Conservation (phyloP, 37 sponge, comb jelly and placozoan species). For the Halisarca cf. caerulea region DNA sequence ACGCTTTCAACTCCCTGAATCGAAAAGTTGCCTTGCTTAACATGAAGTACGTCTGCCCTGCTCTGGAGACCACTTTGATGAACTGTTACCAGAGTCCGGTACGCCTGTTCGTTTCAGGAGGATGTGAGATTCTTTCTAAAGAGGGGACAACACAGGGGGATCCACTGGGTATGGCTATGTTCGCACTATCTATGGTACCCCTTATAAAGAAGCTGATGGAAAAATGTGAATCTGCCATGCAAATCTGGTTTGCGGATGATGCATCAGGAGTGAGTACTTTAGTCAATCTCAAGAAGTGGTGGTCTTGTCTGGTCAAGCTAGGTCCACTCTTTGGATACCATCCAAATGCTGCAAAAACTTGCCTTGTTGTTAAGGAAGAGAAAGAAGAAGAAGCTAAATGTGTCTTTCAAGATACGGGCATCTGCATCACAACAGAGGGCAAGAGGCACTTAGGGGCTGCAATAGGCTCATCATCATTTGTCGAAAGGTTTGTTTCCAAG, state of each 20-base stretch:
- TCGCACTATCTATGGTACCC: not conserved
- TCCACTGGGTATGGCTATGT: slow-evolving; percentile 28
- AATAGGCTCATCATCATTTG: slow-evolving; percentile 9
- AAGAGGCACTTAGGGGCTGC: slow-evolving; percentile 26
- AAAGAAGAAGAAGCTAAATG: slow-evolving; percentile 4
- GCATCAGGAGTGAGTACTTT: not conserved
- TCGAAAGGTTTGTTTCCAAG: not conserved
- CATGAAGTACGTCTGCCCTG: slow-evolving; percentile 22
- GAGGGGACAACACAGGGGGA: slow-evolving; percentile 18
- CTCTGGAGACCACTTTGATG: slow-evolving; percentile 7
- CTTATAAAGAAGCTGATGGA: slow-evolving; percentile 25
- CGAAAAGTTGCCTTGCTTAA: slow-evolving; percentile 17
- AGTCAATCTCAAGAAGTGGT: slow-evolving; percentile 16
- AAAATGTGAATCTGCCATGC: not conserved
- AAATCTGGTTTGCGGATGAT: slow-evolving; percentile 30
- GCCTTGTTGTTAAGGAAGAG: slow-evolving; percentile 15
- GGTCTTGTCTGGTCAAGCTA: slow-evolving; percentile 5
- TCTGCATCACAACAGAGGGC: slow-evolving; percentile 12
- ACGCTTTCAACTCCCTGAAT: slow-evolving; percentile 22
- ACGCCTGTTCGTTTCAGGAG: slow-evolving; percentile 12
- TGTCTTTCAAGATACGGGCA: slow-evolving; percentile 11
- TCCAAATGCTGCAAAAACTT: slow-evolving; percentile 29
- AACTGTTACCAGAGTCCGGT: slow-evolving; percentile 19
- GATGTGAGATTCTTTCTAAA: slow-evolving; percentile 22
- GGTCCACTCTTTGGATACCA: slow-evolving; percentile 24